Evolutionary conservation across 1,140 invertebrate species (phyloP), one percentile per base, ranked within the genome.

Genomic region (Diabrotica undecimpunctata): DNA sequence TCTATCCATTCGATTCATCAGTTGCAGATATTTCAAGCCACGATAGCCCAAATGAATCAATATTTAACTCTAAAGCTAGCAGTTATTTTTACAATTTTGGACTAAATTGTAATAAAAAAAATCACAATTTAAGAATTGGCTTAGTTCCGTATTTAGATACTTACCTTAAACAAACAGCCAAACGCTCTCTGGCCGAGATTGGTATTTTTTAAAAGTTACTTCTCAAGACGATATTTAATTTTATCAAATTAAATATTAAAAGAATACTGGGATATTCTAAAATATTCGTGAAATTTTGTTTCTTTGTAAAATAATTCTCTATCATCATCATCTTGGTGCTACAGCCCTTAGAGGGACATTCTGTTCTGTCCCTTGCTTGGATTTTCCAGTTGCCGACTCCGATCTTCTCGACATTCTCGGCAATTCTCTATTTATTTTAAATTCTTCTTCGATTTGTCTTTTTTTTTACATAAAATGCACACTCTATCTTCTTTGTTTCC

Each of bases 281-380:
- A 67, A 60, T 64, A 64, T 53, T 56, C 41, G 53, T 64, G 25
- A 50, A 64, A 66, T 46, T 67, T 67, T 38, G 57, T 60, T 51
- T 69, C 67, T 59, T 69, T 50, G 53, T 62, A 50, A 13, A 64
- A 36, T 5, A 69, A 60, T n/a, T n/a, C n/a, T n/a, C n/a, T n/a
- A n/a, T n/a, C n/a, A n/a, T n/a, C n/a, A n/a, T n/a, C n/a, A n/a
- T n/a, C n/a, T n/a, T n/a, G n/a, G n/a, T n/a, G n/a, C n/a, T n/a
- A n/a, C n/a, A n/a, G n/a, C n/a, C n/a, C n/a, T n/a, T n/a, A n/a
- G n/a, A n/a, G n/a, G n/a, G n/a, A n/a, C n/a, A n/a, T n/a, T n/a
- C n/a, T n/a, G n/a, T n/a, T n/a, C n/a, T n/a, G n/a, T n/a, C n/a
- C n/a, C n/a, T n/a, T n/a, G n/a, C n/a, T n/a, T n/a, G n/a, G n/a